Evolutionary conservation across 2,113 vertebrate species (phyloP), one percentile per base, ranked within the genome.

Genomic region (Tragelaphus imberbis): DNA sequence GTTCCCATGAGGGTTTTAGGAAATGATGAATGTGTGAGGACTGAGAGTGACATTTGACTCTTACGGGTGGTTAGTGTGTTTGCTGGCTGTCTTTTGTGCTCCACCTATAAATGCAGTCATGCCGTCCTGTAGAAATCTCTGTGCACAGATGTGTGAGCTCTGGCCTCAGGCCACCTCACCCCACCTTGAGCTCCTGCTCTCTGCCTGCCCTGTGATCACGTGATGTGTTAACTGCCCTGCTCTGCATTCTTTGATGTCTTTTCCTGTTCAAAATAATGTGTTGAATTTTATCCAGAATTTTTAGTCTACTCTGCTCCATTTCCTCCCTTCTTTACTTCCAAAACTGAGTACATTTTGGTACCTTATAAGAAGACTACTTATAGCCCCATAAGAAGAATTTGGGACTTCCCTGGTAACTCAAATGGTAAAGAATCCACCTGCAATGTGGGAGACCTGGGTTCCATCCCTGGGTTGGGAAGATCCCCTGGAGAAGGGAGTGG

Each of bases 261-360:
- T 86, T n/a, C 27, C 36, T 85, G 25, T 98, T 92, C 16, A 47
- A 44, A 92, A 53, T 49, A 28, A 94, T 71, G 27, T 94, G 19
- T 94, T 30, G 40, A n/a, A 71, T 91, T 97, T 86, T 94, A 61
- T 68, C 93, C 3, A 12, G 4, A 71, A 84, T 10, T 51, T 56
- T 63, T 23, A 75, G 51, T 55, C 40, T 87, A 23, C 30, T 87
- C 10, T 2, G 19, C n/a, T 71, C 85, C 49, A 44, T 91, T 33
- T 90, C 7, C 3, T 61, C 27, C 25, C 47, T 53, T 27, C 33
- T 84, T 87, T 28, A 58, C 55, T 84, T 92, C 44, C 16, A 28
- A 90, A 90, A 63, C 6, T 15, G 49, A 71, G 40, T 15, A 2
- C 28, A 47, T 71, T 56, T 30, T 51, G 14, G 33, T 63, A 68